phyloP scores from a whole-genome alignment of 2,113 vertebrate species.

The Chaetops frenatus region DNA sequence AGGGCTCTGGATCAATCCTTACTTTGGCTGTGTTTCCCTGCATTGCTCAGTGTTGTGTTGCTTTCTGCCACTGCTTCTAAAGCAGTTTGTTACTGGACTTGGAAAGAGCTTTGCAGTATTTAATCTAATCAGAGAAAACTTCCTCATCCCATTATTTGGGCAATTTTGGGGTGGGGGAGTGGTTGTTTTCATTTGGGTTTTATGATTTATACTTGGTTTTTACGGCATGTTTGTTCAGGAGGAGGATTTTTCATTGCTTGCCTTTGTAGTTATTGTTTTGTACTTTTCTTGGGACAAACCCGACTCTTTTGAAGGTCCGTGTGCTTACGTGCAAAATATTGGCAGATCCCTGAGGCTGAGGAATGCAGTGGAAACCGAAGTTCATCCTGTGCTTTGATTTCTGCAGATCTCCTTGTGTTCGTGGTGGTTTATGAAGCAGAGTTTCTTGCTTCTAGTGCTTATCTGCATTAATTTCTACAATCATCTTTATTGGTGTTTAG shows the following conservation, averaged over 20 bases:
- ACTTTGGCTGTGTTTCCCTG: background rate
- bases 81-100: constrained; percentile 48
- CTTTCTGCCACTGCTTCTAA: constrained; percentile 30
- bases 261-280: constrained; percentile 70
- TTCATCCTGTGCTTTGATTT: constrained; percentile 71
- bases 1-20: background rate
- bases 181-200: constrained; percentile 54
- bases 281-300: constrained; percentile 62
- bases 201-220: constrained; percentile 56
- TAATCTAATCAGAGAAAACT: constrained; percentile 67
- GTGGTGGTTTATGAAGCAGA: background rate
- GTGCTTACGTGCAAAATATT: constrained; percentile 62
- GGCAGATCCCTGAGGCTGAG: constrained; percentile 55
- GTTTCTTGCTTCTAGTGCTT: constrained; percentile 2
- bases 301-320: constrained; percentile 67
- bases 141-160: constrained; percentile 58
- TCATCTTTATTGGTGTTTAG: fast-evolving
- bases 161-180: constrained; percentile 57
- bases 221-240: constrained; percentile 61
- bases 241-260: constrained; percentile 63
- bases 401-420: background rate
- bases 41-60: background rate
- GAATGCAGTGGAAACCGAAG: constrained; percentile 59
- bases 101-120: constrained; percentile 52
- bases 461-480: background rate